These are phyloP conservation scores for Drosophila yooni DNA, from an alignment of 2,888 invertebrate genomes.

Conservation along the genomic window DNA sequence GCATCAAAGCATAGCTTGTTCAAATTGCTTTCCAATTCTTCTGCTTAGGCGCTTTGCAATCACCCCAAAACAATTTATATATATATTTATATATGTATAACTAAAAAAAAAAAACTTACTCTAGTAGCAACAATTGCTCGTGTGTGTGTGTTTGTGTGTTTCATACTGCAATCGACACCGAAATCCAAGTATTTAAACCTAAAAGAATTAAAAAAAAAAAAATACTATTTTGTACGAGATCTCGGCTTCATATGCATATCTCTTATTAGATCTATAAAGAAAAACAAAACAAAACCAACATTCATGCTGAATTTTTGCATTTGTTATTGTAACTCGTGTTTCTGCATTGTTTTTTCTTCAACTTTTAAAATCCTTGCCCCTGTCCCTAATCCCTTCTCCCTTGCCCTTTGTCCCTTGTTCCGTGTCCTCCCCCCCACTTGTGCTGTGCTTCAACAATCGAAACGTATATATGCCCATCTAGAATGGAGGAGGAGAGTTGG, in stretches of 20 bases:
- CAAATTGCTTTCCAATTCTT: slow-evolving; percentile 54
- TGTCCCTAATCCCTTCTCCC: neutral
- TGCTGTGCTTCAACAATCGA: slow-evolving; percentile 44
- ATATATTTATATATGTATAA: slow-evolving; percentile 6
- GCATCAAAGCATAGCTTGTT: slow-evolving; percentile 60
- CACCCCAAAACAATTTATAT: slow-evolving; percentile 19
- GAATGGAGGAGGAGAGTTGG: slow-evolving; percentile 3
- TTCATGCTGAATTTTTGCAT: slow-evolving; percentile 58
- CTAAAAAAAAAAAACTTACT: slow-evolving; percentile 10
- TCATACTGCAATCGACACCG: slow-evolving; percentile 3
- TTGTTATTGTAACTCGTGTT: slow-evolving; percentile 52
- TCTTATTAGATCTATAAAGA: slow-evolving; percentile 42
- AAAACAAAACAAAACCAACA: slow-evolving; percentile 1
- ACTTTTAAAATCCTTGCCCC: slow-evolving; percentile 4
- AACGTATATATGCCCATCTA: neutral
- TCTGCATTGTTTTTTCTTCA: slow-evolving; percentile 12
- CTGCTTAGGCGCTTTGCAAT: slow-evolving; percentile 57
- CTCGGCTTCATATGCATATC: slow-evolving; percentile 60
- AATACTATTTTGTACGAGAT: slow-evolving; percentile 55
- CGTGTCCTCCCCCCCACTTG: slow-evolving; percentile 32
- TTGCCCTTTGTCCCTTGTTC: neutral
- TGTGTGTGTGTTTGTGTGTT: slow-evolving; percentile 1
- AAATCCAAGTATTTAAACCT: neutral
- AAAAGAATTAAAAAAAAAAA: neutral
- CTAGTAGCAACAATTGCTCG: slow-evolving; percentile 33